Base-by-base conservation (phyloP, 2,797 vertebrate species). In the Anomalospiza imberbis region DNA sequence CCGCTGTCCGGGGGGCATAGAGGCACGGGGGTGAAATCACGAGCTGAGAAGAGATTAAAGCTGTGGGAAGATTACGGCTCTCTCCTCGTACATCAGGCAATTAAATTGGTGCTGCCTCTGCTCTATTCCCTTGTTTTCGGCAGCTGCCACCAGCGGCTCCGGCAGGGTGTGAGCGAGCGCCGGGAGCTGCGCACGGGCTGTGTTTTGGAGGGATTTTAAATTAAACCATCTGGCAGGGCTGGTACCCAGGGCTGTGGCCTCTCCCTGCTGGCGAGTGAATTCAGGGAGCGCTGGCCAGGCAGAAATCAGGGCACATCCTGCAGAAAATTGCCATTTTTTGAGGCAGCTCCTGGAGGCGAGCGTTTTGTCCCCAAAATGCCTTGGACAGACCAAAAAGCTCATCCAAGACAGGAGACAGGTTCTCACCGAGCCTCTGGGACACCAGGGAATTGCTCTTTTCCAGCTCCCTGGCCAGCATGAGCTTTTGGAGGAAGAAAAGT, bases 41-140 rank as follows among this genome's bases (percentile, higher is more conserved):
- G 0, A 10, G 22, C 19, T 0, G 1, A 29, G 29, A 14, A 16
- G 6, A 11, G 63, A 54, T 58, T 6, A 17, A 21, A 26, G 50
- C 55, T 34, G 60, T 0, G 7, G 55, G 60, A 28, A 48, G 57
- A 38, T 16, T 7, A 3, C 4, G 4, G 58, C 47, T 53, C 55
- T 32, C 72, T 51, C 25, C 57, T 48, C 1, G 1, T 4, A 0
- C 1, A 9, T 18, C 38, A 66, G 51, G 61, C 53, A 45, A 58
- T 77, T 32, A 54, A 51, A 47, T 6, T 4, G 5, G 53, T 7
- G 34, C 16, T 10, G 17, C 57, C 31, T 61, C 25, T 1, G 22
- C 5, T 65, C 51, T 2, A 2, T 6, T 31, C 61, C 67, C 55
- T n/a, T 1, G 19, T 47, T 85, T 55, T 31, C 42, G 24, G 61